These are phyloP conservation scores for Rotaria magnacalcarata DNA, from an alignment of 2,888 invertebrate genomes.

Conservation along the genomic window DNA sequence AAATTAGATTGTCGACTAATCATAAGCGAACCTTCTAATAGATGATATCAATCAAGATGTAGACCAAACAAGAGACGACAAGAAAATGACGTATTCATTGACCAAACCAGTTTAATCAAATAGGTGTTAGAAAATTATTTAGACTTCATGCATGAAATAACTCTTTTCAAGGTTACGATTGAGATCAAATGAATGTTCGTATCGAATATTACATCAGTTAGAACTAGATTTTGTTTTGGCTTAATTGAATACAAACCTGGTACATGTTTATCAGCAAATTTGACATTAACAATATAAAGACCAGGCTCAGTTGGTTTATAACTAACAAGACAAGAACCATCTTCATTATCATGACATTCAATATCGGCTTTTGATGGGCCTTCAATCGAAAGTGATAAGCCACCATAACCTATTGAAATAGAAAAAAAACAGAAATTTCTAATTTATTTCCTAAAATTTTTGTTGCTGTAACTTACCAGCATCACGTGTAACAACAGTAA, in stretches of 20 bases:
- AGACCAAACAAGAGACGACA: neutral
- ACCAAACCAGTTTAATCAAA: too few relatives aligned
- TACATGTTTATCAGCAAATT: conserved; percentile 92
- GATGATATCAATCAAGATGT: neutral
- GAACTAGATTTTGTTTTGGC: too few relatives aligned
- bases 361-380: conserved; percentile 98
- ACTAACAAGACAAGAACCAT: conserved; percentile 86
- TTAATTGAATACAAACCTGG: conserved; percentile 63
- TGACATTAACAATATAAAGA: conserved; percentile 87
- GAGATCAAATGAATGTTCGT: too few relatives aligned
- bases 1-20: neutral
- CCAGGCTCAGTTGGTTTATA: conserved; percentile 96
- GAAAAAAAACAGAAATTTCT: conserved; percentile 2
- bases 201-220: too few relatives aligned
- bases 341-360: conserved; percentile 85
- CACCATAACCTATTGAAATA: conserved; percentile 71
- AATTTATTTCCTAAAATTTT: neutral
- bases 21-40: neutral
- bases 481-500: conserved; percentile 87
- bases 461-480: conserved; percentile 67
- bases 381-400: conserved; percentile 90
- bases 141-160: too few relatives aligned
- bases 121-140: too few relatives aligned
- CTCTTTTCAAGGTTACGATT: too few relatives aligned
- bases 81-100: neutral